phyloP scores from a whole-genome alignment of 1,140 invertebrate species.

The Dendroctonus valens region DNA sequence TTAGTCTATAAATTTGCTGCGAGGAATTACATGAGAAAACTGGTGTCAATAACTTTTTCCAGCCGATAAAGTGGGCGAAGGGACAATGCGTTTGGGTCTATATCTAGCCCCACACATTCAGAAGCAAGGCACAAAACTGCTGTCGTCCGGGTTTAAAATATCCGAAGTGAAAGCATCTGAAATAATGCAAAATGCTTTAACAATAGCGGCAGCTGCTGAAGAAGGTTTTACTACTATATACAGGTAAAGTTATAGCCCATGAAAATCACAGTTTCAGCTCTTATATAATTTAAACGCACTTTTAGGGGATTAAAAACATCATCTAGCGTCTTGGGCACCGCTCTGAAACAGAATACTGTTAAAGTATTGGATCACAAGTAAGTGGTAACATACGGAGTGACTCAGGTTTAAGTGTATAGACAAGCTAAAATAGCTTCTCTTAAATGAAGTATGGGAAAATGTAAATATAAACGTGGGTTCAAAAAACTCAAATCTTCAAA shows the following conservation, averaged over 20 bases:
- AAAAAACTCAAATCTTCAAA: no score
- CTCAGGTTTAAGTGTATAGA: conserved; percentile 1
- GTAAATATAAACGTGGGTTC: neutral
- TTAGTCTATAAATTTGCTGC: conserved; percentile 40
- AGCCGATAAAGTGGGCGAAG: conserved; percentile 65
- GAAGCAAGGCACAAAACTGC: conserved; percentile 59
- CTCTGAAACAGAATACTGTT: conserved; percentile 68
- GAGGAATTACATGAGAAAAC: conserved; percentile 1
- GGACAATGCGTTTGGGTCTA: conserved; percentile 61
- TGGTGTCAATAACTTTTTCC: conserved; percentile 25
- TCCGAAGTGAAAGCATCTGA: conserved; percentile 56
- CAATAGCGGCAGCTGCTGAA: conserved; percentile 66
- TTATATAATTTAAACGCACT: conserved; percentile 1
- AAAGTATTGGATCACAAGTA: conserved; percentile 69
- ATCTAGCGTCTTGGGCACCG: conserved; percentile 62
- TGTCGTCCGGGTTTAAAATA: conserved; percentile 57
- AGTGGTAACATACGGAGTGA: conserved; percentile 18
- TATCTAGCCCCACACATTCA: conserved; percentile 67
- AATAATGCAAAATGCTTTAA: conserved; percentile 62
- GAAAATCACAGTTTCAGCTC: neutral
- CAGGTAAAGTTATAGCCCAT: conserved; percentile 34
- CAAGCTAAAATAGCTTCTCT: neutral
- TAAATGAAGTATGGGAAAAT: neutral
- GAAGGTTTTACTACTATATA: conserved; percentile 69
- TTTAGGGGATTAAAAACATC: conserved; percentile 61